A percentile compares a stretch with the other conserved stretches of the same genome.
Conservation (phyloP, 1,140 invertebrate genomes). For the Drosophila equinoxialis region DNA sequence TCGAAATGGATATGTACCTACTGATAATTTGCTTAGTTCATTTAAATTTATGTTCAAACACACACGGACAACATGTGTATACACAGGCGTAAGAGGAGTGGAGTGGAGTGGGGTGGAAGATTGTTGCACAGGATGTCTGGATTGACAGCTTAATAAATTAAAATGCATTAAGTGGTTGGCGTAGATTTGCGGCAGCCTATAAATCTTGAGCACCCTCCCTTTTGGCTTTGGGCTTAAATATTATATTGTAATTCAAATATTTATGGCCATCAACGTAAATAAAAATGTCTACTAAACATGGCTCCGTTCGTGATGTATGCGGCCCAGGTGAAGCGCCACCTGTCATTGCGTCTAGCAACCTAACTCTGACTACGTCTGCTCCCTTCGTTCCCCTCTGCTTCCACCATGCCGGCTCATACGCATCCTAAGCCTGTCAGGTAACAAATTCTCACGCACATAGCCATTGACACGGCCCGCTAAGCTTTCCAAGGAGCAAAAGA, state of each 20-base stretch:
- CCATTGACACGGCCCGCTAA: conserved; percentile 77
- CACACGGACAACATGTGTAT: not conserved
- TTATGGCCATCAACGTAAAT: conserved; percentile 80
- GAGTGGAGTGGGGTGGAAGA: not conserved
- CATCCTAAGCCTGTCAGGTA: conserved; percentile 56
- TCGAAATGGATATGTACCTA: not conserved
- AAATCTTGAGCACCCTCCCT: conserved; percentile 61
- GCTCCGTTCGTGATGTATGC: conserved; percentile 57
- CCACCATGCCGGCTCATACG: not conserved
- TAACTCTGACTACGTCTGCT: not conserved
- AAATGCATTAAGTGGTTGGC: conserved; percentile 78
- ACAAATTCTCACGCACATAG: conserved; percentile 74
- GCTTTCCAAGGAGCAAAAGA: conserved; percentile 45
- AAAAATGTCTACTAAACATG: conserved; percentile 75
- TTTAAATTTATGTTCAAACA: not conserved
- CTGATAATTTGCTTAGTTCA: conserved; percentile 9
- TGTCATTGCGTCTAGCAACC: conserved; percentile 36
- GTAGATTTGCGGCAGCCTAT: conserved; percentile 74
- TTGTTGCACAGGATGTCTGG: conserved; percentile 28
- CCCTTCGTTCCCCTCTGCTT: not conserved
- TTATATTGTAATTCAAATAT: conserved; percentile 82
- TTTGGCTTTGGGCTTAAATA: conserved; percentile 70
- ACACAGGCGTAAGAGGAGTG: not conserved
- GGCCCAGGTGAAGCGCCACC: conserved; percentile 45
- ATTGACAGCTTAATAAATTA: conserved; percentile 82